Conservation (phyloP, 2,113 vertebrate genomes). For the Smithornis capensis region DNA sequence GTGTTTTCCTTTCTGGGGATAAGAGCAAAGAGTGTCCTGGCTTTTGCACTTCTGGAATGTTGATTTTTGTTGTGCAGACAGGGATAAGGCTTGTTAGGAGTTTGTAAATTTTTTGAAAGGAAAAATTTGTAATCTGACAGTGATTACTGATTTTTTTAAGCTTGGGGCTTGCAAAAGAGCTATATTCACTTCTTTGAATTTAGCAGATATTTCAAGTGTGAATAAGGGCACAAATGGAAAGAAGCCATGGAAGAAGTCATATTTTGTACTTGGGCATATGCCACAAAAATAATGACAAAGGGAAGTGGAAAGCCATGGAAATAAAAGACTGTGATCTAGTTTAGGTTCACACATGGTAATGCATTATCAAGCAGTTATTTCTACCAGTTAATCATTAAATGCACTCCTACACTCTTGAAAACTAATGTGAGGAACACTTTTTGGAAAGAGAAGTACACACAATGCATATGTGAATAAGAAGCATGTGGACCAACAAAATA, state of each 20-base stretch:
- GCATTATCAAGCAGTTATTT: slow-evolving; percentile 34
- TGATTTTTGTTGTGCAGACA: background rate
- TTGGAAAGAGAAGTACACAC: slow-evolving; percentile 15
- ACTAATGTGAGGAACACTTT: background rate
- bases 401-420: slow-evolving; percentile 39
- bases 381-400: slow-evolving; percentile 40
- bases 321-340: slow-evolving; percentile 34
- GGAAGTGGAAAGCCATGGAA: slow-evolving; percentile 36
- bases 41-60: background rate
- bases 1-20: background rate
- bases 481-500: slow-evolving; percentile 17
- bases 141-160: background rate
- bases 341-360: slow-evolving; percentile 30
- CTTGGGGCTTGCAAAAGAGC: background rate
- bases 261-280: background rate
- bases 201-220: background rate
- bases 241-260: background rate
- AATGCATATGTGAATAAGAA: slow-evolving; percentile 14
- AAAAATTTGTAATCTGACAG: background rate
- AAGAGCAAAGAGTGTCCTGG: background rate
- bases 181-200: background rate
- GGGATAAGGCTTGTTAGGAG: background rate
- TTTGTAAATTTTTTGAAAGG: background rate
- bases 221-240: background rate
- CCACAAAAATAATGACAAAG: slow-evolving; percentile 3